Conservation (phyloP, 2,888 invertebrate genomes). For the Matsumyia berberina region DNA sequence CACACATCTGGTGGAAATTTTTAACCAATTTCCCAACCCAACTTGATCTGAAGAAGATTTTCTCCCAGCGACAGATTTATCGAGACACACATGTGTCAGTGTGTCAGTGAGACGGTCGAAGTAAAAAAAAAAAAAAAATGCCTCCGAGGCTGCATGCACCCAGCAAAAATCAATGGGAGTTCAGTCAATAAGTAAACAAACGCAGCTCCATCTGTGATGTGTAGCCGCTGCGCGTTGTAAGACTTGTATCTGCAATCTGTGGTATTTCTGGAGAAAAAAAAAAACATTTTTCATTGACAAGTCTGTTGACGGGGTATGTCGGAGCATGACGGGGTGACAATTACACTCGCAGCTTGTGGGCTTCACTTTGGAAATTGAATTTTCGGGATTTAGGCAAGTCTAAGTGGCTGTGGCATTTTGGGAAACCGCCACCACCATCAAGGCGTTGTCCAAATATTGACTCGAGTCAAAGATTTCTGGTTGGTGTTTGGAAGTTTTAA, state of each 20-base stretch:
- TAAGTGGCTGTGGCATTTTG: slow-evolving; percentile 59
- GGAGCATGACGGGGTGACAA: slow-evolving; percentile 21
- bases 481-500: slow-evolving; percentile 1
- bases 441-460: slow-evolving; percentile 55
- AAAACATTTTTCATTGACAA: neutral
- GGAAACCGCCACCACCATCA: slow-evolving; percentile 11
- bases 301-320: slow-evolving; percentile 13
- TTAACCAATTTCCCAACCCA: neutral
- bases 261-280: neutral
- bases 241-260: neutral
- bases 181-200: slow-evolving; percentile 35
- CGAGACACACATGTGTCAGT: slow-evolving; percentile 9
- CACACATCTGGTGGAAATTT: slow-evolving; percentile 1
- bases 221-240: slow-evolving; percentile 3
- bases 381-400: slow-evolving; percentile 33
- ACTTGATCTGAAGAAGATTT: slow-evolving; percentile 8
- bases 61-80: slow-evolving; percentile 39
- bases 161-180: slow-evolving; percentile 35
- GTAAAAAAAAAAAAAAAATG: slow-evolving; percentile 7
- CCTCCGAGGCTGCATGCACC: slow-evolving; percentile 3
- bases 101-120: slow-evolving; percentile 16
- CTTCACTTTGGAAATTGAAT: slow-evolving; percentile 15
- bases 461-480: slow-evolving; percentile 34
- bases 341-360: slow-evolving; percentile 20
- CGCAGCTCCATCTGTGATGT: neutral